phyloP scores from a whole-genome alignment of 64 coral and sea anemone genomes.

The Astreopora myriophthalma region DNA sequence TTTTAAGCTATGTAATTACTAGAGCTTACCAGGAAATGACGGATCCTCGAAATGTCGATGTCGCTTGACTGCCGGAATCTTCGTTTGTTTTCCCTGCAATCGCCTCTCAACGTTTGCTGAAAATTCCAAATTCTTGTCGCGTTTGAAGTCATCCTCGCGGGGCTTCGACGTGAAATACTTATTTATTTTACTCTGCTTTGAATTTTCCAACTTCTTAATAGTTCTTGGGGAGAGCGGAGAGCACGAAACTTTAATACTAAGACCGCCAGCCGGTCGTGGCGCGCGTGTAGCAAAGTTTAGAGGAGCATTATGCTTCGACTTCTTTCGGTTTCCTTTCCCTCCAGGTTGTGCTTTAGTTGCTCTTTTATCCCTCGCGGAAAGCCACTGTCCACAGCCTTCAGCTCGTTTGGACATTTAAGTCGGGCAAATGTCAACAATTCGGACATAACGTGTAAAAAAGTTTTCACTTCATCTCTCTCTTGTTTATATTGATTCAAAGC shows the following conservation, averaged over 20 bases:
- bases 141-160: not conserved
- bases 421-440: not conserved
- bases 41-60: not conserved
- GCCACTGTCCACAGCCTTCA: conserved; percentile 82
- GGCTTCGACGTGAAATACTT: not conserved
- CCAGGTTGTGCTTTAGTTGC: not conserved
- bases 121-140: not conserved
- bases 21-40: not conserved
- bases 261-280: not conserved
- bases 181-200: conserved; percentile 28
- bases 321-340: not conserved
- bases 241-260: not conserved
- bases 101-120: too few species aligned
- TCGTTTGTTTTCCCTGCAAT: too few species aligned
- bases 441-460: not conserved
- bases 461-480: not conserved
- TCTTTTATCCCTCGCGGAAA: conserved; percentile 58
- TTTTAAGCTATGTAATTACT: not conserved
- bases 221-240: conserved; percentile 29
- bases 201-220: conserved; percentile 1
- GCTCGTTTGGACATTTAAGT: conserved; percentile 31
- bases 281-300: not conserved
- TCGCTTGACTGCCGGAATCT: conserved; percentile 8
- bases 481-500: conserved; percentile 30
- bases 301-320: not conserved